These are phyloP conservation scores for Puffinus mauretanicus DNA, from an alignment of 2,113 vertebrate genomes.

Conservation along the genomic window DNA sequence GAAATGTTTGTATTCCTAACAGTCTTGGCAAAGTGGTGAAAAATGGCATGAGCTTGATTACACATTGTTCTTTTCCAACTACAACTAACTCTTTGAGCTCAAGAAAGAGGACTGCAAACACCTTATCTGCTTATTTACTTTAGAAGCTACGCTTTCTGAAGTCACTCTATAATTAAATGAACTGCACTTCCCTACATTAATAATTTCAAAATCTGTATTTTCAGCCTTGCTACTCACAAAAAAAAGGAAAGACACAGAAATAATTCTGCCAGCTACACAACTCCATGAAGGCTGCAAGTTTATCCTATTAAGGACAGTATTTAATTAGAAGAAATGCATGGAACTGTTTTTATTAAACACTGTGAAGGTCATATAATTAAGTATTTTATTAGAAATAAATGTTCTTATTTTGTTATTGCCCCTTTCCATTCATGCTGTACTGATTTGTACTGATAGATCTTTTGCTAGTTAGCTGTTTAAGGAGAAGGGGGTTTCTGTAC, in stretches of 20 bases:
- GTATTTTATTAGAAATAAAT: neutral
- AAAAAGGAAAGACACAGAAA: neutral
- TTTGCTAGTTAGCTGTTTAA: neutral
- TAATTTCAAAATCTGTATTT: neutral
- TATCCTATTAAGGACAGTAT: neutral
- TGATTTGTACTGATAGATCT: neutral
- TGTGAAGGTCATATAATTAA: neutral
- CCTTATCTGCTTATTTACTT: neutral
- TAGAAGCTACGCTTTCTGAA: neutral
- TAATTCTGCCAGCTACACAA: neutral
- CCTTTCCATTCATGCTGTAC: neutral
- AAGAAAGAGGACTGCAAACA: neutral
- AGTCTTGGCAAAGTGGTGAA: neutral
- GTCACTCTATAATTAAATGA: neutral
- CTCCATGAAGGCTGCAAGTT: neutral
- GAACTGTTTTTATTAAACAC: neutral
- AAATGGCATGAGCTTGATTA: neutral
- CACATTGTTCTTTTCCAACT: neutral
- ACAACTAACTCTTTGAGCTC: neutral
- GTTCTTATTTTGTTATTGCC: neutral
- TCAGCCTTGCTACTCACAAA: neutral
- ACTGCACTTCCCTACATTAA: neutral
- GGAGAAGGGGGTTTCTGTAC: neutral
- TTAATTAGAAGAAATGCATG: neutral
- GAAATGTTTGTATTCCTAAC: neutral